Evolutionary conservation across 2,888 invertebrate species (phyloP).

Genomic region (Cryptosula pallasiana): DNA sequence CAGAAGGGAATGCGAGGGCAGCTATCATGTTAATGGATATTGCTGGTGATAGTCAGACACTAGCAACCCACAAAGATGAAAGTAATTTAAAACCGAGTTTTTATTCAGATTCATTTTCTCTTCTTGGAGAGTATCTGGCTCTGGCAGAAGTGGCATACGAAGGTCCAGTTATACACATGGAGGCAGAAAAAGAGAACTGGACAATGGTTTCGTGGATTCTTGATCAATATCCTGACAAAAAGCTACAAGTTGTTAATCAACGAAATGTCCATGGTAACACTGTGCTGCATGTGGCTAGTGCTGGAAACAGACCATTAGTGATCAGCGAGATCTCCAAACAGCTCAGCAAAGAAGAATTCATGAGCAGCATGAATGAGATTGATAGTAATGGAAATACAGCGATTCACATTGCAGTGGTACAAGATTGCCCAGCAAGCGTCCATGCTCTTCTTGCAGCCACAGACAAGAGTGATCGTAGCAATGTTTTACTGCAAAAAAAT

Average conservation of each 20-base stretch:
- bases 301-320: background rate
- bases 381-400: background rate
- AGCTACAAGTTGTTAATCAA: background rate
- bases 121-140: background rate
- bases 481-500: background rate
- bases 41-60: background rate
- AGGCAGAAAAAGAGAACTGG: background rate
- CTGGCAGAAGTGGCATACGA: background rate
- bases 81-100: background rate
- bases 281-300: background rate
- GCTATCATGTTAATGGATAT: background rate
- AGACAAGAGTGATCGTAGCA: background rate
- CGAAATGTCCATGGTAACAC: background rate
- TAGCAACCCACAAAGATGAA: background rate
- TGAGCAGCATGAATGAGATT: background rate
- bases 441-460: background rate
- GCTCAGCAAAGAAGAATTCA: background rate
- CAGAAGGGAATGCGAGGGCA: background rate
- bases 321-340: background rate
- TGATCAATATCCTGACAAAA: background rate
- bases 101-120: background rate
- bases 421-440: background rate
- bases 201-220: background rate
- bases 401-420: background rate
- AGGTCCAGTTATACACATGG: background rate